Evolutionary conservation across 2,797 vertebrate species (phyloP), one percentile per base, ranked within the genome.

Genomic region (Zenarchopterus dispar): DNA sequence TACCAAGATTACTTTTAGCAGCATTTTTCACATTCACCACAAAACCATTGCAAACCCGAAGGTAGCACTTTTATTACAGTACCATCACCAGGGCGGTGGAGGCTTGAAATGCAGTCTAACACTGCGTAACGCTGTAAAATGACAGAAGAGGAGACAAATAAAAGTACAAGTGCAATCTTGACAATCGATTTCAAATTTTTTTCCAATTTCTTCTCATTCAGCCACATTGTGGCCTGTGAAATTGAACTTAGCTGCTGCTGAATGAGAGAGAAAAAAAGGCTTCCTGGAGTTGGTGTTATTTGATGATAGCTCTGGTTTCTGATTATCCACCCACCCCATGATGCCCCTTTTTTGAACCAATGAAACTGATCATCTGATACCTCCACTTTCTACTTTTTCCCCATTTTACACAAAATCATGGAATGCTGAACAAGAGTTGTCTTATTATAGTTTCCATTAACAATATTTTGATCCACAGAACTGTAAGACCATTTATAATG

Each of bases 151-250:
- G 77, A 91, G 85, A 92, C 85, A 90, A 94, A 93, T 93, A 95
- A 94, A 96, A 95, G 81, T 93, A 93, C 93, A 93, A 92, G 84
- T 90, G 92, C 91, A 92, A 92, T 89, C 93, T 92, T 89, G 87
- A 85, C 92, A 93, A 96, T 96, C 86, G 87, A 95, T 97, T 96
- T 94, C 91, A 91, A 89, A 17, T 90, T 93, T 88, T 92, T 92
- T 76, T 59, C 92, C 94, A 95, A 93, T 96, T 95, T 94, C 91
- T 92, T 77, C 67, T 85, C 89, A 31, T 90, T 92, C 90, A 77
- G 89, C 86, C 56, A 54, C 66, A 82, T 88, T 84, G 76, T 13
- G 15, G 92, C 81, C 93, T 95, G 93, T 95, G 94, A 96, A 96
- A 97, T 95, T 96, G 94, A 92, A 88, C 92, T 88, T 74, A 71